phyloP scores from a whole-genome alignment of 2,888 invertebrate genomes.

The Erynnis tages region DNA sequence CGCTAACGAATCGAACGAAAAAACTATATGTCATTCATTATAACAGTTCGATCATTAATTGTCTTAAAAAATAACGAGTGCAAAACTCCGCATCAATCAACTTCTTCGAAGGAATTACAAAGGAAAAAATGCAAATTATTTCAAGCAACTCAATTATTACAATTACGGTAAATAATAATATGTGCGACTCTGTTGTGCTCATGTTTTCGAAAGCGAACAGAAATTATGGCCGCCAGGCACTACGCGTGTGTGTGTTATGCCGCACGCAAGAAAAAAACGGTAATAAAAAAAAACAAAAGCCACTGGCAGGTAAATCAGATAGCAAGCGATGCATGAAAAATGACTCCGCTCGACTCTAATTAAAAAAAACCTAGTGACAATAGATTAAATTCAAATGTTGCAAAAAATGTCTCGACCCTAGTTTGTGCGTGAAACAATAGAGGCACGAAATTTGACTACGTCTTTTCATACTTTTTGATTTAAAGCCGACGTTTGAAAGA shows the following conservation, averaged over 20 bases:
- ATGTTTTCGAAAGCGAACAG: constrained; percentile 35
- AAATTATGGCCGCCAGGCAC: constrained; percentile 42
- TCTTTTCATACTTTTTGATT: constrained; percentile 70
- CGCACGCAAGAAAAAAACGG: constrained; percentile 40
- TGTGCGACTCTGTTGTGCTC: constrained; percentile 14
- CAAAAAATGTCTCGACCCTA: constrained; percentile 58
- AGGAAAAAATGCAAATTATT: constrained; percentile 39
- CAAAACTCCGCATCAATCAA: not conserved
- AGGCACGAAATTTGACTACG: constrained; percentile 65
- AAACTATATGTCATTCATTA: not conserved
- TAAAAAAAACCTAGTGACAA: constrained; percentile 70
- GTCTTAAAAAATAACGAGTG: not conserved
- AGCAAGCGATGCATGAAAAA: constrained; percentile 79
- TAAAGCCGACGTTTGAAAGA: constrained; percentile 62
- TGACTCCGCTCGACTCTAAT: constrained; percentile 69
- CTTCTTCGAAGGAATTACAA: constrained; percentile 24
- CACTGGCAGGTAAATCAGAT: constrained; percentile 76
- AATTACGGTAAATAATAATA: constrained; percentile 37
- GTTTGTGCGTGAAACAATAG: constrained; percentile 68
- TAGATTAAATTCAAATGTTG: constrained; percentile 66
- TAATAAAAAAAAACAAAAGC: constrained; percentile 47
- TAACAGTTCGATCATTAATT: not conserved
- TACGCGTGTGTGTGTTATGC: too few relatives aligned
- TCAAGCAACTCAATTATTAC: constrained; percentile 44
- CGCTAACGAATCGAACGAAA: not conserved